Evolutionary conservation across 35 echinoderm and acorn worm genomes (phyloP).

Genomic region (Chiridota heheva): DNA sequence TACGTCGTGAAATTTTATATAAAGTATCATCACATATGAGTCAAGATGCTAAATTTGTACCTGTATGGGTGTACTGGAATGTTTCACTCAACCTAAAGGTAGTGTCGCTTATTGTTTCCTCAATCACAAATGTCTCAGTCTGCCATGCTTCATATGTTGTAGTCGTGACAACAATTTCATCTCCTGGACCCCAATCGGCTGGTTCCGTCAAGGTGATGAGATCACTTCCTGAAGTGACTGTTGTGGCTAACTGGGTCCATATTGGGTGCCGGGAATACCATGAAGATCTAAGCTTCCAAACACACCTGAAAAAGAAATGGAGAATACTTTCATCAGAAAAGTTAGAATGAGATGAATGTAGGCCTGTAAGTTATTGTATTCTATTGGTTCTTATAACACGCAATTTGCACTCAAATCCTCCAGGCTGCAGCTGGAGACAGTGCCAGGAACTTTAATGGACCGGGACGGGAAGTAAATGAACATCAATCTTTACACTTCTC

Average conservation of each 20-base stretch:
- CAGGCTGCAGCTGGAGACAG: no score
- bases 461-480: no score
- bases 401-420: no score
- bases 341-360: no score
- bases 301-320: conserved; percentile 36
- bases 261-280: conserved; percentile 21
- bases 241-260: conserved; percentile 55
- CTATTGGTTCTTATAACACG: no score
- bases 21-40: no score
- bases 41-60: no score
- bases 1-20: no score
- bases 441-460: no score
- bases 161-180: conserved; percentile 65
- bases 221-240: conserved; percentile 32
- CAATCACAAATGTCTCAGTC: conserved; percentile 73
- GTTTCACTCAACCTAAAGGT: conserved; percentile 54
- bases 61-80: conserved; percentile 47
- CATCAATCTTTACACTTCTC: no score
- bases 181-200: conserved; percentile 50
- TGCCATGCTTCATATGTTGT: conserved; percentile 71
- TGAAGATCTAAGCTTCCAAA: conserved; percentile 71
- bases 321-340: no score
- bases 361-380: no score
- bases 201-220: conserved; percentile 34
- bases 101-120: conserved; percentile 2